Evolutionary conservation across 1,140 invertebrate genomes (phyloP).

Genomic region (Cepaea nemoralis): DNA sequence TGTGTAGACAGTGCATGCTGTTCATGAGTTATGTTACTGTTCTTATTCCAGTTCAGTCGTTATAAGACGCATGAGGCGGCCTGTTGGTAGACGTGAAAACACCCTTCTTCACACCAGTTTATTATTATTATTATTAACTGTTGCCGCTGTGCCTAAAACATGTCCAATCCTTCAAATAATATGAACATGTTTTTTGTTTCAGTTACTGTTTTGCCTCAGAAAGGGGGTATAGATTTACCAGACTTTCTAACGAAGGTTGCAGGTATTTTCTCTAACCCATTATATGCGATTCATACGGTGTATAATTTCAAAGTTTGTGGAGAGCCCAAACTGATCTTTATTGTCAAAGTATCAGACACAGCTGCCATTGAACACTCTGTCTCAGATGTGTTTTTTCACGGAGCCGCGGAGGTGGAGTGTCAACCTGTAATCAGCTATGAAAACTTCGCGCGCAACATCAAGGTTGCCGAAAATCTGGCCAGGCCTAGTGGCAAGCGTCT

Average conservation of each 20-base stretch:
- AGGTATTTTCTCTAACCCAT: constrained; percentile 42
- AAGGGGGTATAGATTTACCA: constrained; percentile 48
- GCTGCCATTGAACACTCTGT: constrained; percentile 53
- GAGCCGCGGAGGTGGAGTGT: constrained; percentile 47
- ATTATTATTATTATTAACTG: no score
- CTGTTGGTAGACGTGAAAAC: no score
- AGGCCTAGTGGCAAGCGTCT: constrained; percentile 27
- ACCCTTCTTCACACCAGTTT: no score
- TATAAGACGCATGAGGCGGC: no score
- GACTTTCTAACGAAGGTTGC: constrained; percentile 43
- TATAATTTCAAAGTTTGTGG: constrained; percentile 55
- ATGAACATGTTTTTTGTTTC: constrained; percentile 43
- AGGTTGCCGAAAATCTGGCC: constrained; percentile 30
- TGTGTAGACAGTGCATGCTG: no score
- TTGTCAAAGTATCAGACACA: constrained; percentile 52
- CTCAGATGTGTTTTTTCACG: constrained; percentile 49
- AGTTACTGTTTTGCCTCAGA: constrained; percentile 35
- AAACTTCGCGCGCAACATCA: constrained; percentile 48
- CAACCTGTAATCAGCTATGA: constrained; percentile 50
- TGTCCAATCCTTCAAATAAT: background rate
- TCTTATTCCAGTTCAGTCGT: no score
- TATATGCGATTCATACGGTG: constrained; percentile 34
- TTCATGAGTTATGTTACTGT: no score
- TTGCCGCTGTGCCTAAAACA: background rate
- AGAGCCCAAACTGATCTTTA: constrained; percentile 45